Conservation (phyloP, 2,113 vertebrate species). For the Psettodes erumei region DNA sequence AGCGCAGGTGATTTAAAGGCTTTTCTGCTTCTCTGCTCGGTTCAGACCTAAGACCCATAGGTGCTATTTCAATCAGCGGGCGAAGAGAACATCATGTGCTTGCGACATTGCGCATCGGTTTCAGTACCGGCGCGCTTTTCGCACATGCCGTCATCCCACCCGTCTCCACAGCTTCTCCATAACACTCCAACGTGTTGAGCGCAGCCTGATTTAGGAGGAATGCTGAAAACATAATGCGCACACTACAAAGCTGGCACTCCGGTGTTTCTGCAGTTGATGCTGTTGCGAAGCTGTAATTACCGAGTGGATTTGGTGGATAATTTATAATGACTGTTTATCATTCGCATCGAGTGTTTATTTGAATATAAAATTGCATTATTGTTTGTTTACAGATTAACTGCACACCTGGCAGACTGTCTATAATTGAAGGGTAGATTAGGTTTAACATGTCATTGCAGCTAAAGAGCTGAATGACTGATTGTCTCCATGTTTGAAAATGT, state of each 20-base stretch:
- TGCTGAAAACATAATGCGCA: slow-evolving; percentile 16
- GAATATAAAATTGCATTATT: slow-evolving; percentile 44
- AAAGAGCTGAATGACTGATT: slow-evolving; percentile 38
- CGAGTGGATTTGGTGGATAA: slow-evolving; percentile 30
- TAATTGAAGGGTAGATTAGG: slow-evolving; percentile 50
- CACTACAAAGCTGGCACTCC: slow-evolving; percentile 15
- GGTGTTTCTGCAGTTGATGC: slow-evolving; percentile 8
- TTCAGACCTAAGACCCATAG: slow-evolving; percentile 12
- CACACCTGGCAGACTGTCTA: slow-evolving; percentile 30
- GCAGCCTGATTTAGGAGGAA: slow-evolving; percentile 34
- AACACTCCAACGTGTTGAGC: slow-evolving; percentile 8
- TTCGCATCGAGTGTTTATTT: slow-evolving; percentile 27
- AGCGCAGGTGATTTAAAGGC: slow-evolving; percentile 26
- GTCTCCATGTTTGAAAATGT: slow-evolving; percentile 31
- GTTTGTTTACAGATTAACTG: slow-evolving; percentile 41
- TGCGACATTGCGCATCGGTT: slow-evolving; percentile 1
- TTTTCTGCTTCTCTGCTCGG: slow-evolving; percentile 16
- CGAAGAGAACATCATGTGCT: slow-evolving; percentile 21
- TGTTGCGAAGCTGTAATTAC: slow-evolving; percentile 58
- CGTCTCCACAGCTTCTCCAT: slow-evolving; percentile 4
- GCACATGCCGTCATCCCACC: slow-evolving; percentile 16
- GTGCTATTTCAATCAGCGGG: slow-evolving; percentile 7
- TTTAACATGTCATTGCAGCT: slow-evolving; percentile 12
- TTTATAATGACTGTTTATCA: slow-evolving; percentile 44
- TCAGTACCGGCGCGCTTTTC: background rate